phyloP scores from a whole-genome alignment of 2,113 vertebrate species.

The Archocentrus centrarchus region DNA sequence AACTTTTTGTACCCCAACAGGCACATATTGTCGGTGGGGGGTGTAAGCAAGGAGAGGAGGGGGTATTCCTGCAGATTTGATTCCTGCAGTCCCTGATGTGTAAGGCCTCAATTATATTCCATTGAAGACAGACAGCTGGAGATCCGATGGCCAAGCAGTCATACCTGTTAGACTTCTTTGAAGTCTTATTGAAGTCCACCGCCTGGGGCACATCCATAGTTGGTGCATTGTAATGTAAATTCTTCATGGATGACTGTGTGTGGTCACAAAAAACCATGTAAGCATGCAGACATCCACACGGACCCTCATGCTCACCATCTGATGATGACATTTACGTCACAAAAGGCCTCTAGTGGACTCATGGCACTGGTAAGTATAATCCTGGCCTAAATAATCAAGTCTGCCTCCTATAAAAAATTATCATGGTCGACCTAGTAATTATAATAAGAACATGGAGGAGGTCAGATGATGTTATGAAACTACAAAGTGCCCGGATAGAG shows the following conservation, averaged over 20 bases:
- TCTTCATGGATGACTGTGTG: neutral
- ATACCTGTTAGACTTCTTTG: neutral
- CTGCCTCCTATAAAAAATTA: neutral
- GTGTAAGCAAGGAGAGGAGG: neutral
- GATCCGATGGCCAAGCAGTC: neutral
- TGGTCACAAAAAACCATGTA: neutral
- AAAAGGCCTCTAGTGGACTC: too few species aligned
- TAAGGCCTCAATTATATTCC: neutral
- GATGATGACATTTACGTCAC: neutral
- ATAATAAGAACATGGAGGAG: neutral
- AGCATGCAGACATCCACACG: neutral
- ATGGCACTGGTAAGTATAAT: neutral
- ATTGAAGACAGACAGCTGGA: neutral
- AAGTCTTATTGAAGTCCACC: neutral
- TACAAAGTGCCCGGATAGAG: too few species aligned
- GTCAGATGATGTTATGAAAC: neutral
- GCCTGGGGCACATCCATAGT: neutral
- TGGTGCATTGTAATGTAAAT: neutral
- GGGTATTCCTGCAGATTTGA: neutral
- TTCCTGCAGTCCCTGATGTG: neutral
- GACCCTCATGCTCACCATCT: neutral
- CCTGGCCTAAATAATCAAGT: neutral
- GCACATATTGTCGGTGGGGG: neutral
- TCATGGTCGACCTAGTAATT: neutral
- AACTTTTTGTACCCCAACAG: slow-evolving; percentile 13